A percentile compares a stretch with the other conserved stretches of the same genome.
Evolutionary conservation across 1,140 invertebrate genomes (phyloP).

Genomic region (Musca domestica): DNA sequence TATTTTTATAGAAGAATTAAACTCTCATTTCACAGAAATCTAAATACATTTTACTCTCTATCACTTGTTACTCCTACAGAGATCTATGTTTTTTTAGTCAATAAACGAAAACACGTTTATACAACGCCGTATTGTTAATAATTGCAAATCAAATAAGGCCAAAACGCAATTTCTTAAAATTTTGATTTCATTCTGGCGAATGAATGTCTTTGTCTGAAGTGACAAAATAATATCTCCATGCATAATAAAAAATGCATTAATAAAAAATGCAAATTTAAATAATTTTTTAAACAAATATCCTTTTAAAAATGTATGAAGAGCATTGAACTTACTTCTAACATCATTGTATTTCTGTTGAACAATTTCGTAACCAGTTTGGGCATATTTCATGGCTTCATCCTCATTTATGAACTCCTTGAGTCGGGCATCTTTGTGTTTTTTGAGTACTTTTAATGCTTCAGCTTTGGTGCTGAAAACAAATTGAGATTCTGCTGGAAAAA

Average conservation of each 20-base stretch:
- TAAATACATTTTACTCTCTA: too few relatives aligned
- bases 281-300: neutral
- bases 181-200: neutral
- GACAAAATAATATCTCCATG: too few relatives aligned
- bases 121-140: too few relatives aligned
- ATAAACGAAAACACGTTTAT: too few relatives aligned
- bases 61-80: too few relatives aligned
- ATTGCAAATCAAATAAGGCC: too few relatives aligned
- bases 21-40: too few relatives aligned
- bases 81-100: too few relatives aligned
- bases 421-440: slow-evolving; percentile 70
- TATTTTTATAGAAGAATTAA: too few relatives aligned
- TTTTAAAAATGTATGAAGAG: neutral
- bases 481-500: slow-evolving; percentile 15
- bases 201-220: too few relatives aligned
- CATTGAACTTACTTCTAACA: slow-evolving; percentile 28
- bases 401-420: slow-evolving; percentile 72
- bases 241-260: neutral
- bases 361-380: slow-evolving; percentile 58
- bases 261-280: neutral
- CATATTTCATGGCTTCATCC: slow-evolving; percentile 72
- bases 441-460: slow-evolving; percentile 70
- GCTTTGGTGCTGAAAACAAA: slow-evolving; percentile 66
- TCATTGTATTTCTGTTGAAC: slow-evolving; percentile 28
- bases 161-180: neutral